Base-by-base conservation (phyloP, 2,797 vertebrate species). In the Acanthopagrus latus region DNA sequence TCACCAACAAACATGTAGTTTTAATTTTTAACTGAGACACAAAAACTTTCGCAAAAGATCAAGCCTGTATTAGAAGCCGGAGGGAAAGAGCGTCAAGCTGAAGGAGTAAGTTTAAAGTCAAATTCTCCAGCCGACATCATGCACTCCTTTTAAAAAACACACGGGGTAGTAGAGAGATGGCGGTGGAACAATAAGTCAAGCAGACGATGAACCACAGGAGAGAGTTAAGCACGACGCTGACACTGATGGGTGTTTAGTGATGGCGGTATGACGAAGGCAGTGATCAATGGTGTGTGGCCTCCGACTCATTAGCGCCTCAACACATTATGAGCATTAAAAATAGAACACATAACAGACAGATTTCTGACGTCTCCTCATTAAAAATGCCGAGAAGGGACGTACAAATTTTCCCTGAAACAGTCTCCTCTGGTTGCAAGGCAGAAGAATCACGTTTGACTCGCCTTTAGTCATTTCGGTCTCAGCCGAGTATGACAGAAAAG, bases 251-350 rank as follows among this genome's bases (percentile, higher is more conserved):
- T 74, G 59, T 76, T 80, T 74, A 78, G 79, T 74, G 78, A 82
- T 74, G 74, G 74, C 47, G 75, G 43, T 64, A 58, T 89, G 86
- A 92, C 59, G 41, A 84, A 87, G 80, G 73, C 71, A 75, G 78
- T 86, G 92, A 92, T 92, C 87, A 91, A 78, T 88, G 89, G 58
- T 59, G 86, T 91, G 89, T 87, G 85, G 67, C 88, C 78, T 84
- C 81, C 57, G 33, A 79, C 75, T 92, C 89, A 90, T 92, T 89
- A 88, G 79, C 46, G 66, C 79, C 77, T 65, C 46, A 75, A 82
- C 77, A 81, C 80, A 86, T 84, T 81, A 86, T 33, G 73, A 43
- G 70, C 21, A 71, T 87, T 91, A 88, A 91, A 92, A 91, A 91
- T 90, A 91, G 88, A 91, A 80, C 65, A 27, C 33, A 63, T 68